A percentile compares a stretch with the other conserved stretches of the same genome.
Conservation (phyloP, 1,140 invertebrate genomes). For the Danaus plexippus region DNA sequence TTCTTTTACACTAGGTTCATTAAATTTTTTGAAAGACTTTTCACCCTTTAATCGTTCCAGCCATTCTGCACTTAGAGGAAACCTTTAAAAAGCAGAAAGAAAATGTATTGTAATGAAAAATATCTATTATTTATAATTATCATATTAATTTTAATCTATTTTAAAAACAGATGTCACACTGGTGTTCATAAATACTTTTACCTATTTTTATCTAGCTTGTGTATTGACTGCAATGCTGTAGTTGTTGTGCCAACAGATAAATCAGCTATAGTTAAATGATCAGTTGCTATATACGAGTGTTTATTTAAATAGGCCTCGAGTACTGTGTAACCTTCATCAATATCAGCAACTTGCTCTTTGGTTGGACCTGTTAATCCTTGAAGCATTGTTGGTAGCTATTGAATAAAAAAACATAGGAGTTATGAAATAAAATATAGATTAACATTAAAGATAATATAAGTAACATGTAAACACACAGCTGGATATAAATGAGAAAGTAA, state of each 20-base stretch:
- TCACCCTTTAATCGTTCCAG: conserved; percentile 22
- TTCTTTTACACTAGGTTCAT: conserved; percentile 8
- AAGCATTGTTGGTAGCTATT: conserved; percentile 28
- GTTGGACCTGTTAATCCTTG: conserved; percentile 15
- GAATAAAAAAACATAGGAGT: conserved; percentile 6
- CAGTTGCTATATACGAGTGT: conserved; percentile 21
- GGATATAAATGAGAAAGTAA: neutral
- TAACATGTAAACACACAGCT: neutral
- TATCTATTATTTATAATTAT: neutral
- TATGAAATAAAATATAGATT: no score
- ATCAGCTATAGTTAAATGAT: conserved; percentile 38
- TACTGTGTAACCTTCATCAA: conserved; percentile 28
- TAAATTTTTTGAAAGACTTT: conserved; percentile 25
- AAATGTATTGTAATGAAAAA: no score
- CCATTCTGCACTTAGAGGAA: conserved; percentile 31
- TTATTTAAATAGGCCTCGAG: conserved; percentile 29
- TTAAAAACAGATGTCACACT: no score
- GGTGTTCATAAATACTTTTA: conserved; percentile 7
- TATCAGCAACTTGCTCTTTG: conserved; percentile 15
- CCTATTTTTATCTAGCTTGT: conserved; percentile 26
- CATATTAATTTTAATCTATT: neutral
- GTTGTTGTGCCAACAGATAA: conserved; percentile 27
- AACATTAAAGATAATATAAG: neutral
- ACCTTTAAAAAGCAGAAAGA: conserved; percentile 20
- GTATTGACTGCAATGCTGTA: conserved; percentile 20